phyloP scores from a whole-genome alignment of 2,888 invertebrate genomes.

The Spodoptera littoralis region DNA sequence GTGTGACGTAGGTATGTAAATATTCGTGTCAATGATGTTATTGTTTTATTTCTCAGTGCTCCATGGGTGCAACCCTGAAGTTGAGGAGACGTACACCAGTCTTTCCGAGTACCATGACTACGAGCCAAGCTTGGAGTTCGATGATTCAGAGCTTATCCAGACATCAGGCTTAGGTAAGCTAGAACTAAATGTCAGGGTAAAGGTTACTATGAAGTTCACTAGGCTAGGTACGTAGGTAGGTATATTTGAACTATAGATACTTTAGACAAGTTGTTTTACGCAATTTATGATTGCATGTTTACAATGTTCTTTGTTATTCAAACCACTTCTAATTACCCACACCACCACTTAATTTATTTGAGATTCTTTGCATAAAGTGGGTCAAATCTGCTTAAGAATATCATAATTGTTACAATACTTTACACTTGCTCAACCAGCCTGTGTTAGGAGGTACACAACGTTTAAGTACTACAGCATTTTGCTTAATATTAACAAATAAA shows the following conservation, averaged over 20 bases:
- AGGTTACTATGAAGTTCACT: not conserved
- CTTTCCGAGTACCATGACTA: slow-evolving; percentile 97
- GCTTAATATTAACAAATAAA: too few species aligned
- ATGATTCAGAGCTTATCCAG: slow-evolving; percentile 96
- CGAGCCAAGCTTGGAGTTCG: slow-evolving; percentile 98
- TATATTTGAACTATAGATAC: not conserved
- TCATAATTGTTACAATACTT: not conserved
- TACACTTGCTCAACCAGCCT: too few species aligned
- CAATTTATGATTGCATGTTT: slow-evolving; percentile 17
- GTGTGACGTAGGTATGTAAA: slow-evolving; percentile 25
- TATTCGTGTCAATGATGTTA: slow-evolving; percentile 27
- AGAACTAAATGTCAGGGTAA: not conserved
- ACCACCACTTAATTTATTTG: not conserved
- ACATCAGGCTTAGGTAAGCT: slow-evolving; percentile 91
- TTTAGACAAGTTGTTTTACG: slow-evolving; percentile 17
- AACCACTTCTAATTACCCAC: slow-evolving; percentile 4
- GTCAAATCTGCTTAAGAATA: not conserved
- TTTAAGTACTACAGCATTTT: too few species aligned
- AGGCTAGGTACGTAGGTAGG: not conserved
- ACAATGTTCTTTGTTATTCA: slow-evolving; percentile 14
- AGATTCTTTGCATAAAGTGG: not conserved
- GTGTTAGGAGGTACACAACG: too few species aligned
- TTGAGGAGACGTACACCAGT: slow-evolving; percentile 95
- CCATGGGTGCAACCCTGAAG: slow-evolving; percentile 78
- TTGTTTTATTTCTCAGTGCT: slow-evolving; percentile 68